Evolutionary conservation across 2,797 vertebrate species (phyloP).

Genomic region (Bovichtus variegatus): DNA sequence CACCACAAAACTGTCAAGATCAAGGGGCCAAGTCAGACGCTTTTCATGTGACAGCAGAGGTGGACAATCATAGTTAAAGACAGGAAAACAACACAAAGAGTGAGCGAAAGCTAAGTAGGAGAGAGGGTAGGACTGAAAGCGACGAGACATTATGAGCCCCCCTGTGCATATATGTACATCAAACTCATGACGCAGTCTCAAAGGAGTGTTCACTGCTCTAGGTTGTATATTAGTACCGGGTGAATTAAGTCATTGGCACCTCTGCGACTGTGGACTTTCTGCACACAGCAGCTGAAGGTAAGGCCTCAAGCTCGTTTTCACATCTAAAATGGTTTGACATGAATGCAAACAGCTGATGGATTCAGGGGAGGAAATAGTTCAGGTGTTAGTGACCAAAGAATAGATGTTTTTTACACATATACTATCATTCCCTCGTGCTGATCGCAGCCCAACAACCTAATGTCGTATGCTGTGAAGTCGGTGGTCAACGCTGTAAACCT

Average conservation of each 20-base stretch:
- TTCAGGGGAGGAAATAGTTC: constrained; percentile 13
- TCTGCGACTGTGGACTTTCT: constrained; percentile 18
- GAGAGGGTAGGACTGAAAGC: constrained; percentile 34
- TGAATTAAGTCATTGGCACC: constrained; percentile 5
- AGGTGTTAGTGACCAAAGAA: not conserved
- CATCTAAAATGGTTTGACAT: not conserved
- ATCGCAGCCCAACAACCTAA: not conserved
- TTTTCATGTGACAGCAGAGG: constrained; percentile 38
- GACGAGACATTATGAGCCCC: constrained; percentile 26
- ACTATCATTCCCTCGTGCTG: not conserved
- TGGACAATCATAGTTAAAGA: constrained; percentile 52
- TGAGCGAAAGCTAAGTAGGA: constrained; percentile 17
- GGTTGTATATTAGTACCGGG: not conserved
- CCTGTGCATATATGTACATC: constrained; percentile 10
- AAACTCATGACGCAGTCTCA: constrained; percentile 21
- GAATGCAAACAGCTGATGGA: not conserved
- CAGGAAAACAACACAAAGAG: constrained; percentile 39
- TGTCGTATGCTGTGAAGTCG: not conserved
- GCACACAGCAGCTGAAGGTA: constrained; percentile 61
- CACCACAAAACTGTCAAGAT: constrained; percentile 50
- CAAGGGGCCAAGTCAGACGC: constrained; percentile 22
- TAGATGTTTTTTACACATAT: not conserved
- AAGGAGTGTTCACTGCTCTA: constrained; percentile 23
- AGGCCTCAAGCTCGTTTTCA: constrained; percentile 37
- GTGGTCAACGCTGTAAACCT: not conserved